These are phyloP conservation scores for Heliconius erato DNA, from an alignment of 2,888 invertebrate species.

Conservation along the genomic window DNA sequence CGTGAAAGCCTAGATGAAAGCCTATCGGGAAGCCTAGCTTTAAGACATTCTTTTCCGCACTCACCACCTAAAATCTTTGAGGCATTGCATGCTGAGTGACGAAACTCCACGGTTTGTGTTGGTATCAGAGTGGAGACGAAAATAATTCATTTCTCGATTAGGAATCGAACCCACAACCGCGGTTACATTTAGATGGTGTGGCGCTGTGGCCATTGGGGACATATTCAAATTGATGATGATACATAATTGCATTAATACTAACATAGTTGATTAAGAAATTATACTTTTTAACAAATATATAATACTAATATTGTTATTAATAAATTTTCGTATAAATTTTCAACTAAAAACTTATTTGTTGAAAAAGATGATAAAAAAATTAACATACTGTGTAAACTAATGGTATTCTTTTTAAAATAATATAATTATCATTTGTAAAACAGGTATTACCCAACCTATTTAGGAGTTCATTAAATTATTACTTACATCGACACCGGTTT, in stretches of 20 bases:
- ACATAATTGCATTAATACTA: no score
- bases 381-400: not conserved
- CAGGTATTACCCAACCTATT: not conserved
- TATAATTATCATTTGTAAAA: not conserved
- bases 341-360: no score
- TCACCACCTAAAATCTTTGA: no score
- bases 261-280: not conserved
- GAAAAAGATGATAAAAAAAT: not conserved
- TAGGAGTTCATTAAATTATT: not conserved
- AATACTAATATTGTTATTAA: no score
- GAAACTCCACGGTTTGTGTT: not conserved
- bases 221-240: no score
- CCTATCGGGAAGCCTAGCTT: not conserved
- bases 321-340: not conserved
- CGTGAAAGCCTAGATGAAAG: no score
- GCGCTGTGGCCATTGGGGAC: no score
- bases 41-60: not conserved
- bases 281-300: no score
- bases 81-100: no score
- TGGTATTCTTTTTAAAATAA: not conserved
- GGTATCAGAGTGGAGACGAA: not conserved
- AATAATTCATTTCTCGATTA: no score
- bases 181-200: not conserved
- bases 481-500: constrained; percentile 1
- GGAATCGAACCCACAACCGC: not conserved